Percentiles rank a stretch among this genome's conserved stretches.
Evolutionary conservation across 2,888 invertebrate species (phyloP).

Genomic region (Brachypalpus laphriformis): DNA sequence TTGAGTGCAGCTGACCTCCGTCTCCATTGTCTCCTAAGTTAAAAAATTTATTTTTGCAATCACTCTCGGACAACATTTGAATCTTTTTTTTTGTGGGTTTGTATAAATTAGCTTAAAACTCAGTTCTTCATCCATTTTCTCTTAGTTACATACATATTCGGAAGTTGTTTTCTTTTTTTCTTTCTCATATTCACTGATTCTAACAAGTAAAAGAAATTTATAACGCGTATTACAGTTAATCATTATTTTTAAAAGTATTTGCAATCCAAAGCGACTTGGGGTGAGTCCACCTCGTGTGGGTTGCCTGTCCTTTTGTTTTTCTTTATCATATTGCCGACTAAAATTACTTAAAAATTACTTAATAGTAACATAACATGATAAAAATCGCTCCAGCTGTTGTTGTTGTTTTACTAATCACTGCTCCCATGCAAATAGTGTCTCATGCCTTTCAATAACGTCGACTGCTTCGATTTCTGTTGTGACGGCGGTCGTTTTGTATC

Average conservation of each 20-base stretch:
- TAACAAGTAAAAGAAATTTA: slow-evolving; percentile 58
- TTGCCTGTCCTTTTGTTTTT: not conserved
- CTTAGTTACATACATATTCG: slow-evolving; percentile 51
- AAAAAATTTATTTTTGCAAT: slow-evolving; percentile 60
- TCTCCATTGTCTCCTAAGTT: not conserved
- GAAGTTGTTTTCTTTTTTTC: slow-evolving; percentile 26
- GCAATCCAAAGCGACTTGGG: slow-evolving; percentile 26
- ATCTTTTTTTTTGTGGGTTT: slow-evolving; percentile 9
- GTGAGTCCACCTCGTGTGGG: not conserved
- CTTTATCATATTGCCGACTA: slow-evolving; percentile 43
- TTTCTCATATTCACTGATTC: slow-evolving; percentile 53
- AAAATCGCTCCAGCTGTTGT: slow-evolving; percentile 55
- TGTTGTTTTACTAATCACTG: slow-evolving; percentile 26
- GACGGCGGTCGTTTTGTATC: slow-evolving; percentile 58
- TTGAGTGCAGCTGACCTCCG: not conserved
- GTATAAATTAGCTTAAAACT: slow-evolving; percentile 62
- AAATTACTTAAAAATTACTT: slow-evolving; percentile 60
- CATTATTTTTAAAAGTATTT: slow-evolving; percentile 19
- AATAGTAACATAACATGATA: slow-evolving; percentile 54
- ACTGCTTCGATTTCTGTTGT: slow-evolving; percentile 60
- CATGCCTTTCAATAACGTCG: slow-evolving; percentile 48
- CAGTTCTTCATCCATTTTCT: slow-evolving; percentile 36
- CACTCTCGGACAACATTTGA: slow-evolving; percentile 49
- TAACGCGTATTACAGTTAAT: slow-evolving; percentile 63
- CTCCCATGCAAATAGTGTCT: not conserved